Percentiles rank a stretch among this genome's conserved stretches.
Evolutionary conservation across 1,140 invertebrate genomes (phyloP).

Genomic region (Scaptomyza hsui): DNA sequence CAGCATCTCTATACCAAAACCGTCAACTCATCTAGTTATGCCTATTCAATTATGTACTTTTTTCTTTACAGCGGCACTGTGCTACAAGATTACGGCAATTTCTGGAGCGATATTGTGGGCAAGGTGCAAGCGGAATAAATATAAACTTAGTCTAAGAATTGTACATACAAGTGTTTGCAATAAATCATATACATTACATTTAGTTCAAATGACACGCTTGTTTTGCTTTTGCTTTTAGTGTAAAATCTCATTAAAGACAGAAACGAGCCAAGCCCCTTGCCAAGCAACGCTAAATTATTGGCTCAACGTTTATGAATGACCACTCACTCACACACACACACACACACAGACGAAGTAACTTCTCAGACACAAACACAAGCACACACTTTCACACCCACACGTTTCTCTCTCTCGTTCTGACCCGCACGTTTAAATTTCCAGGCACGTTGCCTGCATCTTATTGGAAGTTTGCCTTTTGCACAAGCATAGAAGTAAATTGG

Average conservation of each 20-base stretch:
- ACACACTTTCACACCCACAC: not conserved
- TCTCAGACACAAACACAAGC: slow-evolving; percentile 18
- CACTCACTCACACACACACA: slow-evolving; percentile 35
- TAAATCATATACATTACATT: slow-evolving; percentile 64
- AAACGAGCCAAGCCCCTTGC: slow-evolving; percentile 23
- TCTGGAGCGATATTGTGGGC: slow-evolving; percentile 87
- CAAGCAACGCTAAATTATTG: slow-evolving; percentile 63
- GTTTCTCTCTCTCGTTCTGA: slow-evolving; percentile 28
- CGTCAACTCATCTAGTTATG: slow-evolving; percentile 51
- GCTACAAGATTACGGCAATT: slow-evolving; percentile 89
- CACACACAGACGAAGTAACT: not conserved
- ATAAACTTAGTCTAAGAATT: slow-evolving; percentile 37
- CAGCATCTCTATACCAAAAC: slow-evolving; percentile 20
- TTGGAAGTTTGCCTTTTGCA: slow-evolving; percentile 69
- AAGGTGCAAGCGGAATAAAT: slow-evolving; percentile 65
- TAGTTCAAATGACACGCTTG: slow-evolving; percentile 43
- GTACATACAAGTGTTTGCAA: slow-evolving; percentile 37
- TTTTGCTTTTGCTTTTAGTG: slow-evolving; percentile 35
- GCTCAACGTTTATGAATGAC: slow-evolving; percentile 73
- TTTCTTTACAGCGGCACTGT: slow-evolving; percentile 88
- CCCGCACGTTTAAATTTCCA: slow-evolving; percentile 65
- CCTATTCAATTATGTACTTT: slow-evolving; percentile 49
- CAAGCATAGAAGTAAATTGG: slow-evolving; percentile 60
- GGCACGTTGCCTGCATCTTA: slow-evolving; percentile 72
- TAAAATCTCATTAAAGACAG: slow-evolving; percentile 16